Evolutionary conservation across 2,113 vertebrate species (phyloP), one percentile per base, ranked within the genome.

Genomic region (Charina bottae): DNA sequence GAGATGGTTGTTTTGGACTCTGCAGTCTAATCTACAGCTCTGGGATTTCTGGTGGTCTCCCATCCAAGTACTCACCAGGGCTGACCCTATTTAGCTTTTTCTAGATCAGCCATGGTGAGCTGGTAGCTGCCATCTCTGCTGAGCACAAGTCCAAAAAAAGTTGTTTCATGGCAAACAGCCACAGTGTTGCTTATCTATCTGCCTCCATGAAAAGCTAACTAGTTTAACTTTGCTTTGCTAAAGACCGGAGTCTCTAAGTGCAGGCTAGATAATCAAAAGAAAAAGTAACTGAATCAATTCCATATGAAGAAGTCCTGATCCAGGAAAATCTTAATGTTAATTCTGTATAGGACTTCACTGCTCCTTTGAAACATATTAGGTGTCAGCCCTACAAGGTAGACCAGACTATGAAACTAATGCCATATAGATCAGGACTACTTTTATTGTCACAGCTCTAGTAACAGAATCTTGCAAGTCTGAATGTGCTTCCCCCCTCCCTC

Each of bases 91-190:
- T 78, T 78, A 78, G 56, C 56, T 19, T 58, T 58, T 58, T 58
- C 56, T 1, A 58, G 56, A 58, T 58, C 56, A 58, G 56, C 8
- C 17, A 78, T 42, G 33, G 33, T 21, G 42, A 78, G 8, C 7
- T 78, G 17, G 72, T 21, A 21, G 17, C 17, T 78, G 17, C 7
- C 7, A 3, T 42, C 72, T 42, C 33, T 78, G 19, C 33, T 42
- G 33, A 42, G 72, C 2, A 91, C 78, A 95, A 86, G 95, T 85
- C 94, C 56, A 95, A 94, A 96, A 94, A 95, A 93, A 95, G 94
- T 19, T 93, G 55, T 23, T 88, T 91, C 91, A 93, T 54, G 92
- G 19, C 15, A 93, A 89, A 96, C 89, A 90, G 42, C 87, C 92
- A 23, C 89, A 90, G 55, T 37, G n/a, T 92, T 94, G 93, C 90